Conservation (phyloP, 2,797 vertebrate species). For the Protonibea diacanthus region DNA sequence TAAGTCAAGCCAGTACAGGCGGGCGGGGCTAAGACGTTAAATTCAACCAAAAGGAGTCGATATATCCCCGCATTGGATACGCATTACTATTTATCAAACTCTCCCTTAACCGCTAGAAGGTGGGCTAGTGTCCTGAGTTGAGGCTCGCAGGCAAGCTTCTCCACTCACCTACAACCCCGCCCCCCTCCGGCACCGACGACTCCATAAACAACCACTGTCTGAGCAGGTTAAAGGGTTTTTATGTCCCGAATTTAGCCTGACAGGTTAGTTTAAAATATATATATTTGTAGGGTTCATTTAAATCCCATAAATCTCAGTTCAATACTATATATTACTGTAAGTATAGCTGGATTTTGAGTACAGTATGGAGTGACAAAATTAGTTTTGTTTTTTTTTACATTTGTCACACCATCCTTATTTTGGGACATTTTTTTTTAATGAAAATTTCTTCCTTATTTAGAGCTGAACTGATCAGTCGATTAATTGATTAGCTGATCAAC, state of each 20-base stretch:
- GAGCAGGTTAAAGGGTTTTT: fast-evolving
- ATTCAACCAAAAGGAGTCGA: fast-evolving
- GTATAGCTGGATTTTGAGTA: background rate
- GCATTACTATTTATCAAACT: constrained; percentile 5
- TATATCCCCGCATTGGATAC: too few species aligned
- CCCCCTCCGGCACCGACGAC: constrained; percentile 4
- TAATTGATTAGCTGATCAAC: background rate
- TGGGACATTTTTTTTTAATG: too few species aligned
- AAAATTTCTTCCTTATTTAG: background rate
- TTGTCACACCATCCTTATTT: too few species aligned
- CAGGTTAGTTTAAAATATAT: constrained; percentile 3
- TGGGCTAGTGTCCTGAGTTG: fast-evolving
- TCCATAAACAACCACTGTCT: background rate
- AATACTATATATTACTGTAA: background rate
- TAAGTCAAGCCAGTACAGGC: background rate
- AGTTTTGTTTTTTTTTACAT: too few species aligned
- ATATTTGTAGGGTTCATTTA: background rate
- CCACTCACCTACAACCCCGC: constrained; percentile 1
- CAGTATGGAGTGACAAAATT: background rate
- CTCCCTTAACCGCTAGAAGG: fast-evolving
- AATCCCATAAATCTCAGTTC: background rate
- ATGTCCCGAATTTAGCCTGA: background rate
- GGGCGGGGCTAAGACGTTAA: constrained; percentile 35
- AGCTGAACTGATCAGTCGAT: background rate
- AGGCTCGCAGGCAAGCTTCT: constrained; percentile 18